These are phyloP conservation scores for Clunio marinus DNA, from an alignment of 2,888 invertebrate genomes.

Conservation along the genomic window DNA sequence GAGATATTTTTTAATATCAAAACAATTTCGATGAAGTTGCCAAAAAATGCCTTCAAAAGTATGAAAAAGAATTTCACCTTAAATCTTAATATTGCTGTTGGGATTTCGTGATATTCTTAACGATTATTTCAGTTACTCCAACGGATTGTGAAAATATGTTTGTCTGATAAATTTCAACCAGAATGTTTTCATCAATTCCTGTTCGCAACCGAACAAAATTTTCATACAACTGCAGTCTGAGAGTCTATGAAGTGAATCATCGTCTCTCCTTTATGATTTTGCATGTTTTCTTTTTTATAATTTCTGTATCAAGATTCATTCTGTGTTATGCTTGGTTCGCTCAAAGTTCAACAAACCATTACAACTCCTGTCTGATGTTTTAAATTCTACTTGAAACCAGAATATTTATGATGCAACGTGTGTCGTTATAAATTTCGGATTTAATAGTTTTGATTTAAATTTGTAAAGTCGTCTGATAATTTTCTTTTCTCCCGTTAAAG, in stretches of 20 bases:
- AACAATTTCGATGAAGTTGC: no score
- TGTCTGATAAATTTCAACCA: no score
- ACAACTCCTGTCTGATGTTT: neutral
- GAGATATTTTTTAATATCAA: no score
- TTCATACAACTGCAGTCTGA: constrained; percentile 31
- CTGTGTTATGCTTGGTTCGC: neutral
- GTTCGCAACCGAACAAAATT: constrained; percentile 18
- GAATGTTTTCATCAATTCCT: no score
- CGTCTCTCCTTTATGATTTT: no score
- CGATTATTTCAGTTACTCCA: neutral
- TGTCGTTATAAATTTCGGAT: neutral
- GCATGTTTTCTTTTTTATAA: neutral
- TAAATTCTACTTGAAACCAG: neutral
- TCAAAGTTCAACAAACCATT: constrained; percentile 11
- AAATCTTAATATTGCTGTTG: no score
- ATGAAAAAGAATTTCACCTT: no score
- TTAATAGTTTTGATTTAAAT: no score
- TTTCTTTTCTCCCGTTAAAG: no score
- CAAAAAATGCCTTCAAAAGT: neutral
- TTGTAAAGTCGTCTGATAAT: no score
- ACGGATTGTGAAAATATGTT: no score
- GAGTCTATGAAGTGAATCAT: constrained; percentile 36
- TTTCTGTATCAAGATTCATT: neutral
- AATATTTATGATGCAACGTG: constrained; percentile 15
- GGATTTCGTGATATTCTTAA: no score